Percentiles rank a stretch among this genome's conserved stretches.
phyloP scores from a whole-genome alignment of 2,888 invertebrate species.

The Lingula anatina region DNA sequence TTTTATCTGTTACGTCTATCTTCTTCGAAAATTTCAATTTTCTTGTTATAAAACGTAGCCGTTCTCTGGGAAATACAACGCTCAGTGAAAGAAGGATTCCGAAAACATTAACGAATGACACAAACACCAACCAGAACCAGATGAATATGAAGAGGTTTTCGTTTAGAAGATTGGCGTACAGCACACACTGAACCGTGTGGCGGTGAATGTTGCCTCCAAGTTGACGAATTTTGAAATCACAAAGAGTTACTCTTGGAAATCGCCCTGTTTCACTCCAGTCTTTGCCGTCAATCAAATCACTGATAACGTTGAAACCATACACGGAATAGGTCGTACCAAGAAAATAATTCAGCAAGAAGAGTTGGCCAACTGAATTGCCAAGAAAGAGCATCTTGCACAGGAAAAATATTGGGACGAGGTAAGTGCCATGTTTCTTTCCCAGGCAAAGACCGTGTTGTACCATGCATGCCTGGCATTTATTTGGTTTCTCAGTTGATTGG shows the following conservation, averaged over 20 bases:
- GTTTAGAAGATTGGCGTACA: no score
- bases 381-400: constrained; percentile 51
- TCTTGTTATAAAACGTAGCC: constrained; percentile 52
- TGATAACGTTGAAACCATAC: constrained; percentile 53
- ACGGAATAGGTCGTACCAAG: constrained; percentile 49
- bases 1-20: constrained; percentile 40
- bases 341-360: constrained; percentile 54
- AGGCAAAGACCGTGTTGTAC: no score
- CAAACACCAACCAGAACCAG: constrained; percentile 51
- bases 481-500: no score
- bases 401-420: constrained; percentile 52
- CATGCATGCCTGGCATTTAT: no score
- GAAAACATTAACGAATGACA: constrained; percentile 37
- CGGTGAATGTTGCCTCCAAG: constrained; percentile 45
- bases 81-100: constrained; percentile 43
- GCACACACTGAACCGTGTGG: no score
- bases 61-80: constrained; percentile 45
- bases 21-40: constrained; percentile 54
- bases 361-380: constrained; percentile 52
- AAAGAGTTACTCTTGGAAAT: constrained; percentile 49
- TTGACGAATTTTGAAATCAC: constrained; percentile 49
- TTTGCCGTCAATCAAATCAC: constrained; percentile 50
- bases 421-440: constrained; percentile 55
- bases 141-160: constrained; percentile 51
- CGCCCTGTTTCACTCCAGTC: constrained; percentile 41